Base-by-base conservation (phyloP, 2,888 invertebrate species). In the Drosophila heteroneura region DNA sequence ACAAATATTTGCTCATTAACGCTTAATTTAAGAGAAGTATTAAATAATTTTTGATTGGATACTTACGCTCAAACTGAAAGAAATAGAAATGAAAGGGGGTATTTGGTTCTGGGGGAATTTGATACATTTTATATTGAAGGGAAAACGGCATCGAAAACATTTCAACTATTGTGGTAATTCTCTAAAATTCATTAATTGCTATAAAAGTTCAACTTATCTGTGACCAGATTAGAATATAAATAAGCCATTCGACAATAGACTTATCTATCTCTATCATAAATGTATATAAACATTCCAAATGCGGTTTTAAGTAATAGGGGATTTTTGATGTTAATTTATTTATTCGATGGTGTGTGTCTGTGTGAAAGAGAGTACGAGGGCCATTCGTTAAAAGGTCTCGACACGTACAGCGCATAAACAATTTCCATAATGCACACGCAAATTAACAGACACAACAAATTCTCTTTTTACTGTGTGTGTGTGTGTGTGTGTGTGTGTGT, bases 1-100 rank as follows among this genome's bases (percentile, higher is more conserved):
- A 78, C 85, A 87, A 85, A 85, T 85, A 85, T 85, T 89, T 85
- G 90, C 85, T 89, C 76, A 71, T 76, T 83, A 66, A 70, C 59
- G 59, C 60, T 61, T 76, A 67, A 80, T 60, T 70, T 65, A 62
- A 77, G 56, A 39, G 22, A 67, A 63, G 52, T 52, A 32, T 39
- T 39, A 35, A 74, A 61, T 54, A 59, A 61, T 58, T 53, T 39
- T 58, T 60, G 58, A 60, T 44, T 76, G 28, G 41, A 64, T 78
- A 78, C 78, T 78, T 78, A 78, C 78, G 80, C 54, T 63, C 30
- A 28, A 41, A 54, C 79, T 79, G 81, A 69, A 79, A 79, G 22
- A 28, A 44, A 52, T 30, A 41, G 12, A 56, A 60, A 54, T 44
- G 22, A 32, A 32, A 16, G 26, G 22, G 14, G 14, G 26, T 26